Conservation (phyloP, 2,888 invertebrate species). For the Mayetiola destructor region DNA sequence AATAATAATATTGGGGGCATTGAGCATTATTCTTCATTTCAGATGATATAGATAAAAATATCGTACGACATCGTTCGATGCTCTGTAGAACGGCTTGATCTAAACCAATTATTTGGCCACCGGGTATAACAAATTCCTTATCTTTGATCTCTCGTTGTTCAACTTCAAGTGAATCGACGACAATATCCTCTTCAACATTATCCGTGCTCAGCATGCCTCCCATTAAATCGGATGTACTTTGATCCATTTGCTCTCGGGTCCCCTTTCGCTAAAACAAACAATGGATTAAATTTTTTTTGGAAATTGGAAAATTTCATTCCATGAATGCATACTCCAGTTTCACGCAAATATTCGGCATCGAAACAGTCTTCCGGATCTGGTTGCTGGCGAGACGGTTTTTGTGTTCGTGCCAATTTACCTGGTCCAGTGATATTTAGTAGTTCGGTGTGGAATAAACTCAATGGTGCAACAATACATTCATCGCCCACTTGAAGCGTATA, state of each 20-base stretch:
- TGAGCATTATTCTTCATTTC: neutral
- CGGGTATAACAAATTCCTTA: constrained; percentile 53
- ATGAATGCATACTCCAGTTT: constrained; percentile 51
- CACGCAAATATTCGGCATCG: constrained; percentile 80
- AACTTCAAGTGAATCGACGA: constrained; percentile 47
- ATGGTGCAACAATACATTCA: constrained; percentile 81
- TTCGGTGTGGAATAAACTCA: constrained; percentile 79
- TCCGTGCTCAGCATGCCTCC: constrained; percentile 30
- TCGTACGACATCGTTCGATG: constrained; percentile 72
- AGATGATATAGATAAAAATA: neutral
- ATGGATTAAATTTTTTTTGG: neutral
- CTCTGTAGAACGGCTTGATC: constrained; percentile 86
- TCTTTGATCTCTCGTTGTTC: constrained; percentile 36
- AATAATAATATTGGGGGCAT: constrained; percentile 5
- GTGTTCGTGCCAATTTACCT: constrained; percentile 54
- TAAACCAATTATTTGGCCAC: constrained; percentile 68
- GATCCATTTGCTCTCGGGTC: constrained; percentile 36
- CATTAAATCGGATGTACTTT: constrained; percentile 36
- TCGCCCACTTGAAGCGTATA: constrained; percentile 72
- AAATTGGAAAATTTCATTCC: neutral
- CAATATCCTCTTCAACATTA: constrained; percentile 54
- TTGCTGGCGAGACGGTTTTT: constrained; percentile 48
- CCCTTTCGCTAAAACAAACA: constrained; percentile 39
- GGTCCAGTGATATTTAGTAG: constrained; percentile 67
- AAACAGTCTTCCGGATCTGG: constrained; percentile 84